Conservation (phyloP, 1,140 invertebrate genomes). For the Lepidurus arcticus region DNA sequence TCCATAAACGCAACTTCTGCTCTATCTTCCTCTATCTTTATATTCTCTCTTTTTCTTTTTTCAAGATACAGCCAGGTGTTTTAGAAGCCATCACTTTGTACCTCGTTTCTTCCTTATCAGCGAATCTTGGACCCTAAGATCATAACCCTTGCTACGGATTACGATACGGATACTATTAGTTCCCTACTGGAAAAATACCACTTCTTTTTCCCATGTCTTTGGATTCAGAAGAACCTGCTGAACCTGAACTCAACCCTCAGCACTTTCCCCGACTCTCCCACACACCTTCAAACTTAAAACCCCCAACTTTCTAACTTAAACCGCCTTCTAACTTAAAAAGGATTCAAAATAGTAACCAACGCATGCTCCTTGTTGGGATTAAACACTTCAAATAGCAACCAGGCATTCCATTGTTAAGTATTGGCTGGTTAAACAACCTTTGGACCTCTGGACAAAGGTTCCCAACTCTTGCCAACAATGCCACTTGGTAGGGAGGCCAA, state of each 20-base stretch:
- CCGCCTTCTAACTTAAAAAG: background rate
- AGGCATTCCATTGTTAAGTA: background rate
- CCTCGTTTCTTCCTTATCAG: background rate
- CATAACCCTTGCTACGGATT: background rate
- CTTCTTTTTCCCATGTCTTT: background rate
- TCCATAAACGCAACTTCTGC: background rate
- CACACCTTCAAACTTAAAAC: no score
- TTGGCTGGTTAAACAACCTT: slow-evolving; percentile 10
- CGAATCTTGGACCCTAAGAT: slow-evolving; percentile 8
- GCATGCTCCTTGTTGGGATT: no score
- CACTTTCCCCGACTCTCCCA: no score
- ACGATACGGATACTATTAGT: background rate
- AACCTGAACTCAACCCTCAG: background rate
- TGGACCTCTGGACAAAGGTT: background rate
- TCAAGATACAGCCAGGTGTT: background rate
- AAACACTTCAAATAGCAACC: no score
- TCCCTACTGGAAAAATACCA: background rate
- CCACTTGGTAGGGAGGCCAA: background rate
- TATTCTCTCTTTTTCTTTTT: background rate
- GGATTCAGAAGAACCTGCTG: background rate
- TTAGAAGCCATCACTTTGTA: background rate
- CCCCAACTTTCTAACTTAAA: background rate
- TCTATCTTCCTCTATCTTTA: no score
- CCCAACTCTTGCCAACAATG: background rate
- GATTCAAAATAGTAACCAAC: background rate